Conservation (phyloP, 1,140 invertebrate genomes). For the Calycopis cecrops region DNA sequence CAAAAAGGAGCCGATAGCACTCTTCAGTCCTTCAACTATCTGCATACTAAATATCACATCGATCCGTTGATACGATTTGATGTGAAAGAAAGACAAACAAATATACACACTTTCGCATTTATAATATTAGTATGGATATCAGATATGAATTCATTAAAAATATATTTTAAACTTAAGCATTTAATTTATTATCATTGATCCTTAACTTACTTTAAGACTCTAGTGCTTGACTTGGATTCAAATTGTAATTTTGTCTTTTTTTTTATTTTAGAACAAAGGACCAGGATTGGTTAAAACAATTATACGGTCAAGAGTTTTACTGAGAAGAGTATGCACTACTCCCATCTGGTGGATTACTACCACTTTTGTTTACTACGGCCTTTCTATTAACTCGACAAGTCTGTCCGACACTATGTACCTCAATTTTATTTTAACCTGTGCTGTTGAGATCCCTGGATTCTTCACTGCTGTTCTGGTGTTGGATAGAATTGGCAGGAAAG, state of each 20-base stretch:
- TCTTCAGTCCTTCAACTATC: too few relatives aligned
- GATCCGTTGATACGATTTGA: too few relatives aligned
- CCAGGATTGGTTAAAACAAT: constrained; percentile 69
- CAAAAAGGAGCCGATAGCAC: too few relatives aligned
- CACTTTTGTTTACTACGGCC: constrained; percentile 87
- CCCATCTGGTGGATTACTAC: constrained; percentile 84
- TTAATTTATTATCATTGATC: too few relatives aligned
- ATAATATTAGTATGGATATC: too few relatives aligned
- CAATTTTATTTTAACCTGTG: constrained; percentile 81
- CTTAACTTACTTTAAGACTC: not conserved
- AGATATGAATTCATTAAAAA: too few relatives aligned
- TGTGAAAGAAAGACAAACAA: too few relatives aligned
- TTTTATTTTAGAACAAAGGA: constrained; percentile 19
- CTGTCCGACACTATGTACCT: constrained; percentile 83
- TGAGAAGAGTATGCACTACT: constrained; percentile 79
- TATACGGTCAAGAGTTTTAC: constrained; percentile 74
- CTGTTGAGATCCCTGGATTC: constrained; percentile 84
- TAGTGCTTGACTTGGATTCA: too few relatives aligned
- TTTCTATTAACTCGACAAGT: constrained; percentile 86
- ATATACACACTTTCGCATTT: too few relatives aligned
- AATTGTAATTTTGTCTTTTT: too few relatives aligned
- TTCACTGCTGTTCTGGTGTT: constrained; percentile 77
- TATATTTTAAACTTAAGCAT: too few relatives aligned
- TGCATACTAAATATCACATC: too few relatives aligned
- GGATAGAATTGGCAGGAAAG: constrained; percentile 79